Conservation (phyloP, 1,140 invertebrate genomes). For the Drosophila suzukii region DNA sequence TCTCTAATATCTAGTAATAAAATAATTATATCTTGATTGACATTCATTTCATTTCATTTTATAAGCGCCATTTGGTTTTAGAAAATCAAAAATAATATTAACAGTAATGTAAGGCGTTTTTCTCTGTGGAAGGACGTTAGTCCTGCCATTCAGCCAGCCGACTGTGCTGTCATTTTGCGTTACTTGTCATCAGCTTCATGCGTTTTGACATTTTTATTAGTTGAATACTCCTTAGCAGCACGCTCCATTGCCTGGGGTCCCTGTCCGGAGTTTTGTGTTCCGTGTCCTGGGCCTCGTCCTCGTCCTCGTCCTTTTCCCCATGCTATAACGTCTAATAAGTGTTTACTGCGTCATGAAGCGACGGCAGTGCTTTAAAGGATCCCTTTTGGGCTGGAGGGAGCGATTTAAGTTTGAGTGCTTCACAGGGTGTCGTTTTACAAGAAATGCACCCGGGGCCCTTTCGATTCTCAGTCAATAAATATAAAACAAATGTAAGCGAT, state of each 20-base stretch:
- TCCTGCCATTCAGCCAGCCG: slow-evolving; percentile 34
- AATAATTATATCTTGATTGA: not conserved
- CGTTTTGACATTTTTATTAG: slow-evolving; percentile 83
- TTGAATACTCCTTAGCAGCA: slow-evolving; percentile 79
- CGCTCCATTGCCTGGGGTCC: slow-evolving; percentile 68
- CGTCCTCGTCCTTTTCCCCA: not conserved
- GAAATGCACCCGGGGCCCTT: slow-evolving; percentile 37
- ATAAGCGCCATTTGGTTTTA: not conserved
- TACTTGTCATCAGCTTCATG: slow-evolving; percentile 81
- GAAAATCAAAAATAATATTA: not conserved
- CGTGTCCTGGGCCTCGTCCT: slow-evolving; percentile 7
- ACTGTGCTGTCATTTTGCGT: slow-evolving; percentile 69
- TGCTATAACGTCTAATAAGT: slow-evolving; percentile 75
- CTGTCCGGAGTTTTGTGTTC: slow-evolving; percentile 6
- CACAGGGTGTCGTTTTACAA: slow-evolving; percentile 45
- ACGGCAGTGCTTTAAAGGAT: slow-evolving; percentile 66
- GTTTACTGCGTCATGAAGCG: slow-evolving; percentile 67
- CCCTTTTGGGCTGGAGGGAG: slow-evolving; percentile 17
- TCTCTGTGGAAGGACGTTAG: slow-evolving; percentile 7
- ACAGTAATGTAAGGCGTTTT: not conserved
- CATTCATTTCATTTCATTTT: not conserved
- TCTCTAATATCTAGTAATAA: not conserved
- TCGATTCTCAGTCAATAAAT: slow-evolving; percentile 60
- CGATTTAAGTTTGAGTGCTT: slow-evolving; percentile 23
- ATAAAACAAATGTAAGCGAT: slow-evolving; percentile 52